Base-by-base conservation (phyloP, 2,797 vertebrate species). In the Pogonophryne albipinna region DNA sequence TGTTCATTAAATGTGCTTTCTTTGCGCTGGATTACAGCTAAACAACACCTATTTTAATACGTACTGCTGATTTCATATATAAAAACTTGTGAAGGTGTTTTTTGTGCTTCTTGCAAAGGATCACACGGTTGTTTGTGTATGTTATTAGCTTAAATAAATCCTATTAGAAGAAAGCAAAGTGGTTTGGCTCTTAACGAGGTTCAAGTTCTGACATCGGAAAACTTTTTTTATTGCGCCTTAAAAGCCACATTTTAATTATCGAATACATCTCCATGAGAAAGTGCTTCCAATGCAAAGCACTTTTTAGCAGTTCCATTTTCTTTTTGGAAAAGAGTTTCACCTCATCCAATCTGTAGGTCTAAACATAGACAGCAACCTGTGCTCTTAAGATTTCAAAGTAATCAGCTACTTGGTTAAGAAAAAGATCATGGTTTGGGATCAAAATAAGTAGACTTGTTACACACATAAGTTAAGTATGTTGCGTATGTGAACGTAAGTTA, bases 1-100 rank as follows among this genome's bases (percentile, higher is more conserved):
- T 53, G 66, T 82, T 89, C 65, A 74, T 86, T 82, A 74, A 20
- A 41, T 67, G 66, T 49, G 51, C 76, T 83, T 74, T 73, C 66
- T 82, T 72, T 70, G 44, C 10, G 17, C 68, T 20, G 46, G 57
- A 73, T 79, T 79, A 14, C 82, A 81, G 71, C 38, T 67, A 46
- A 89, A 85, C 62, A 71, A 47, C 38, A 55, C 20, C 47, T 1
- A 53, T 58, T 77, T 79, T 19, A 80, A 74, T 83, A 60, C 60
- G 41, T 23, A 9, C 57, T 10, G 65, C 49, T 61, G 63, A 55
- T 84, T 67, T 71, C 45, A 13, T 45, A 50, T 69, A 71, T 38
- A 59, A 72, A 71, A 71, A 66, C 49, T 55, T 68, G 46, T 31
- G 2, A 27, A 20, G 60, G 47, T 60, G 20, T 31, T 75, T 56